Evolutionary conservation across 2,888 invertebrate species (phyloP).

Genomic region (Tetropium fuscum): DNA sequence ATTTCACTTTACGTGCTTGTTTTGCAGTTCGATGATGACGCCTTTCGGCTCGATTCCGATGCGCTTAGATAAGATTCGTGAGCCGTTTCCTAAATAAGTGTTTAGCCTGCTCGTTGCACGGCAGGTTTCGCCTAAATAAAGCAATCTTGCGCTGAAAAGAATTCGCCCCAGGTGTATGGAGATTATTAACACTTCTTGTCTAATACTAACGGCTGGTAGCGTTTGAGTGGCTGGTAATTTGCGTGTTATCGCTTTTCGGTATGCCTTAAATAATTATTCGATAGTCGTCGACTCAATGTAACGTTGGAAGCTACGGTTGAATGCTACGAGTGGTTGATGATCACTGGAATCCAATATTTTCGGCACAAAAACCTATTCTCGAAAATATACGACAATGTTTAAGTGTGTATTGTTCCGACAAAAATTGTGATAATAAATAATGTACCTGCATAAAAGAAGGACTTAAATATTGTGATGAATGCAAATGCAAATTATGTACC

Average conservation of each 20-base stretch:
- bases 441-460: no score
- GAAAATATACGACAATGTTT: no score
- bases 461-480: no score
- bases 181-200: conserved; percentile 41
- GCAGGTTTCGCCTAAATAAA: conserved; percentile 38
- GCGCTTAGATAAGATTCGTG: conserved; percentile 51
- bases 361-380: no score
- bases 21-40: conserved; percentile 57
- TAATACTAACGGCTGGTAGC: conserved; percentile 36
- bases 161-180: conserved; percentile 8
- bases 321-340: not conserved
- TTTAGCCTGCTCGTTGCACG: conserved; percentile 38
- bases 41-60: conserved; percentile 56
- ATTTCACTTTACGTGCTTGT: conserved; percentile 59
- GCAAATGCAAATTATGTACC: no score
- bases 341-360: no score
- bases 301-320: not conserved
- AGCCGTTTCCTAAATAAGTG: conserved; percentile 49
- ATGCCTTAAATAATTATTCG: not conserved
- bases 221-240: conserved; percentile 32
- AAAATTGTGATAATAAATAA: no score
- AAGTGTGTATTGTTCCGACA: no score
- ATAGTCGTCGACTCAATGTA: not conserved
- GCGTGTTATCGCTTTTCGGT: conserved; percentile 28
- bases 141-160: conserved; percentile 34